A percentile compares a stretch with the other conserved stretches of the same genome.
Evolutionary conservation across 1,140 invertebrate species (phyloP).

Genomic region (Idris sp.): DNA sequence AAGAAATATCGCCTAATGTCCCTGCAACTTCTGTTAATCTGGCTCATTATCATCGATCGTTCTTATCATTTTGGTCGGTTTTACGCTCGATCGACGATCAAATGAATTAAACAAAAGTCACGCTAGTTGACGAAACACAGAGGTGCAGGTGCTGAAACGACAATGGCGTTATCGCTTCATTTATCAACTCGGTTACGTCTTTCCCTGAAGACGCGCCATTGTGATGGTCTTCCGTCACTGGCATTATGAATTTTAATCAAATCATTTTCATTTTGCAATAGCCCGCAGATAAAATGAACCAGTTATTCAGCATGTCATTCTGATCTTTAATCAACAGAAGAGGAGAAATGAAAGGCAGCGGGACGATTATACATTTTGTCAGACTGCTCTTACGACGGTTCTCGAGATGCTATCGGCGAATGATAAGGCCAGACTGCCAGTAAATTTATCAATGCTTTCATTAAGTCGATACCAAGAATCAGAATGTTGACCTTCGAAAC

Average conservation of each 20-base stretch:
- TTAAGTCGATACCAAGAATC: constrained; percentile 23
- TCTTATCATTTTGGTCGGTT: constrained; percentile 21
- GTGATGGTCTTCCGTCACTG: constrained; percentile 69
- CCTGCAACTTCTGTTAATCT: constrained; percentile 53
- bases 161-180: constrained; percentile 77
- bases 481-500: background rate
- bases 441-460: constrained; percentile 50
- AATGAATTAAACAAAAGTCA: constrained; percentile 15
- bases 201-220: constrained; percentile 65
- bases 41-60: constrained; percentile 55
- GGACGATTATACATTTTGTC: constrained; percentile 59
- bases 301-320: constrained; percentile 46
- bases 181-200: constrained; percentile 72
- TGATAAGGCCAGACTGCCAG: constrained; percentile 30
- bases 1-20: constrained; percentile 50
- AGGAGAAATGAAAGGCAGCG: constrained; percentile 22
- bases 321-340: constrained; percentile 55
- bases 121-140: constrained; percentile 45
- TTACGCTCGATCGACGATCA: constrained; percentile 25
- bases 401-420: constrained; percentile 33
- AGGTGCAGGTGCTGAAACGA: constrained; percentile 40
- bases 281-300: constrained; percentile 53
- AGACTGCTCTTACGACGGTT: constrained; percentile 31
- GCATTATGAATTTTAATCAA: constrained; percentile 76
- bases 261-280: constrained; percentile 70